A percentile compares a stretch with the other conserved stretches of the same genome.
Evolutionary conservation across 2,797 vertebrate genomes (phyloP).

Genomic region (Petrocephalus sullivani): DNA sequence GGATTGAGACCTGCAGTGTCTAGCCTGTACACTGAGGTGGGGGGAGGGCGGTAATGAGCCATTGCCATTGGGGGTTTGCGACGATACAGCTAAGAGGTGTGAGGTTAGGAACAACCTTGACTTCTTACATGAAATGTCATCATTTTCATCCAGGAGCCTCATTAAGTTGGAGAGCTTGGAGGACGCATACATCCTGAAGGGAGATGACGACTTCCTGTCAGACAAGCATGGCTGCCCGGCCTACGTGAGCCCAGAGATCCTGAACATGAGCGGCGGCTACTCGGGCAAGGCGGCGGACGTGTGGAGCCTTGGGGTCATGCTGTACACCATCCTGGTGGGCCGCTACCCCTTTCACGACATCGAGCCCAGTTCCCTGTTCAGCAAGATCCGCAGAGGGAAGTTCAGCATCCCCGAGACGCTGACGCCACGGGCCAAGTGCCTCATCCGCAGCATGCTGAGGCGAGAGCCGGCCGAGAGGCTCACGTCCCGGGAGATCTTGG

Average conservation of each 20-base stretch:
- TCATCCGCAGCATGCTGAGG: conserved; percentile 75
- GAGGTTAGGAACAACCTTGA: background rate
- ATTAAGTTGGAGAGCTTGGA: conserved; percentile 74
- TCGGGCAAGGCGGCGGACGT: conserved; percentile 77
- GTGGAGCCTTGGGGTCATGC: conserved; percentile 79
- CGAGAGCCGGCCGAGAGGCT: conserved; percentile 73
- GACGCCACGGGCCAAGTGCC: conserved; percentile 76
- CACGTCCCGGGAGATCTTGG: conserved; percentile 76
- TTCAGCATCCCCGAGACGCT: conserved; percentile 79
- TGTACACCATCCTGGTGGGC: conserved; percentile 76
- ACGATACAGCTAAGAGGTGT: background rate
- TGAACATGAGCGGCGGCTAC: conserved; percentile 72
- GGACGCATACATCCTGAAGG: conserved; percentile 70
- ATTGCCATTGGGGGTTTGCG: background rate
- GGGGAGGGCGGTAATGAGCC: background rate
- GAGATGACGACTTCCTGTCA: conserved; percentile 67
- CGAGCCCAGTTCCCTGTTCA: conserved; percentile 76
- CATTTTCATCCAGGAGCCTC: conserved; percentile 52
- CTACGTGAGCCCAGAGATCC: conserved; percentile 76
- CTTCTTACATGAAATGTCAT: background rate
- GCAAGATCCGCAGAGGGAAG: conserved; percentile 75
- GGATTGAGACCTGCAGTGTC: background rate
- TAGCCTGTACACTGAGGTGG: background rate
- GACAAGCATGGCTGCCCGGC: conserved; percentile 73
- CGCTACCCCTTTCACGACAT: conserved; percentile 77